Conservation (phyloP, 2,888 invertebrate genomes). For the Andrena praecox region DNA sequence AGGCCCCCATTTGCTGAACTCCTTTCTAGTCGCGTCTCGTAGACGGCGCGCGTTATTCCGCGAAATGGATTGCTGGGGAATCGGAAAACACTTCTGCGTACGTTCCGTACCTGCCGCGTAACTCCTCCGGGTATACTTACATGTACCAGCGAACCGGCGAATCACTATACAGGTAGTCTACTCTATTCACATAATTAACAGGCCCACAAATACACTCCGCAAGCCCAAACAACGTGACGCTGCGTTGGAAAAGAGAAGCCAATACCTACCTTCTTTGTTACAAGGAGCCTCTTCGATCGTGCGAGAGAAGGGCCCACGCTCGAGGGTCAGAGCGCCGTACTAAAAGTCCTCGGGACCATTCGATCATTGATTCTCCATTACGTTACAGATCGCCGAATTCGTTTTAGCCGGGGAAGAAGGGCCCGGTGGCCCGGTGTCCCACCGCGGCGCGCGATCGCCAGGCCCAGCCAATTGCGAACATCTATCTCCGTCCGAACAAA, state of each 20-base stretch:
- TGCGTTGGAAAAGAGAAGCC: too few relatives aligned
- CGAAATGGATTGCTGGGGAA: conserved; percentile 27
- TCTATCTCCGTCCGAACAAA: conserved; percentile 46
- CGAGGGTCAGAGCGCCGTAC: too few relatives aligned
- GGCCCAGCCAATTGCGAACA: conserved; percentile 16
- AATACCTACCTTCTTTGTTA: too few relatives aligned
- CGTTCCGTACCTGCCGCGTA: not conserved
- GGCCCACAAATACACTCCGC: too few relatives aligned
- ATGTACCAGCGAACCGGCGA: too few relatives aligned
- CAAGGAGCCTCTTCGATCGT: too few relatives aligned
- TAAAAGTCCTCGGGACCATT: not conserved
- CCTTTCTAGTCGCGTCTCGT: conserved; percentile 53
- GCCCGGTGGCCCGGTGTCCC: conserved; percentile 5
- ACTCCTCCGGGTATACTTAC: not conserved
- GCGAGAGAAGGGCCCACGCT: not conserved
- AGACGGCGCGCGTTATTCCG: conserved; percentile 23
- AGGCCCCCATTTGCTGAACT: not conserved
- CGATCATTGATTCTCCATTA: conserved; percentile 4
- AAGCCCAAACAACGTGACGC: too few relatives aligned
- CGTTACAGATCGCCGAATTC: conserved; percentile 20
- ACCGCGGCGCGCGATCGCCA: conserved; percentile 36
- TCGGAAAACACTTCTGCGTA: not conserved
- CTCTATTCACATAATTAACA: too few relatives aligned
- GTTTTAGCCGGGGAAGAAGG: conserved; percentile 7
- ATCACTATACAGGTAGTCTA: too few relatives aligned